A percentile compares a stretch with the other conserved stretches of the same genome.
phyloP scores from a whole-genome alignment of 2,113 vertebrate genomes.

The Larimichthys polyactis region DNA sequence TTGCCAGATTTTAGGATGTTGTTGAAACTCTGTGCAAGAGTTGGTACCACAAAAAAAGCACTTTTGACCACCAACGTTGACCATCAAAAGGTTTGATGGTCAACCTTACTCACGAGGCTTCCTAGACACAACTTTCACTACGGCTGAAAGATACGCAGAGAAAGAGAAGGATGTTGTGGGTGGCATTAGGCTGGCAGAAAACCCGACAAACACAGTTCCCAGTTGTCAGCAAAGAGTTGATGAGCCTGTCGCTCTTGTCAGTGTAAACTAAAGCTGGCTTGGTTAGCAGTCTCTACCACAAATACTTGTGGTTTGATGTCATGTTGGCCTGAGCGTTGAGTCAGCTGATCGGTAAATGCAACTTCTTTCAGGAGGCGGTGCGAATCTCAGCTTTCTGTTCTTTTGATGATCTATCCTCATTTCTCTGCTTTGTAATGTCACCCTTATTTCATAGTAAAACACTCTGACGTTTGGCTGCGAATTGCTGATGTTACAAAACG shows the following conservation, averaged over 20 bases:
- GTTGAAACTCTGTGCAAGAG: too few relatives aligned
- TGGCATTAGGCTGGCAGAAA: not conserved
- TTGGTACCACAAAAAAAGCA: not conserved
- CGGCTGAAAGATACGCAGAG: not conserved
- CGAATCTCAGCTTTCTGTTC: too few relatives aligned
- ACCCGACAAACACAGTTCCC: not conserved
- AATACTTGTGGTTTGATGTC: not conserved
- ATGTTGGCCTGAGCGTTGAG: not conserved
- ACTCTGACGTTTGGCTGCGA: not conserved
- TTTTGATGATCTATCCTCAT: not conserved
- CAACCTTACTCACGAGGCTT: not conserved
- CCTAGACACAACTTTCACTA: not conserved
- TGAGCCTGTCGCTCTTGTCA: not conserved
- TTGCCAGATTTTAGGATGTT: not conserved
- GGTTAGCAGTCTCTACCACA: not conserved
- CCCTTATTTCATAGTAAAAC: not conserved
- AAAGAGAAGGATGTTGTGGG: not conserved
- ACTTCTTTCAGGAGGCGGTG: too few relatives aligned
- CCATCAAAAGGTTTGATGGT: not conserved
- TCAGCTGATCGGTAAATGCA: too few relatives aligned
- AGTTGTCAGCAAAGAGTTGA: not conserved
- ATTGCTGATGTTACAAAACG: not conserved
- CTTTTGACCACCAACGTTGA: too few relatives aligned
- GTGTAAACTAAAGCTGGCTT: not conserved
- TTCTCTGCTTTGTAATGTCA: not conserved